Percentiles rank a stretch among this genome's conserved stretches.
Evolutionary conservation across 1,140 invertebrate species (phyloP).

Genomic region (Gryllus bimaculatus): DNA sequence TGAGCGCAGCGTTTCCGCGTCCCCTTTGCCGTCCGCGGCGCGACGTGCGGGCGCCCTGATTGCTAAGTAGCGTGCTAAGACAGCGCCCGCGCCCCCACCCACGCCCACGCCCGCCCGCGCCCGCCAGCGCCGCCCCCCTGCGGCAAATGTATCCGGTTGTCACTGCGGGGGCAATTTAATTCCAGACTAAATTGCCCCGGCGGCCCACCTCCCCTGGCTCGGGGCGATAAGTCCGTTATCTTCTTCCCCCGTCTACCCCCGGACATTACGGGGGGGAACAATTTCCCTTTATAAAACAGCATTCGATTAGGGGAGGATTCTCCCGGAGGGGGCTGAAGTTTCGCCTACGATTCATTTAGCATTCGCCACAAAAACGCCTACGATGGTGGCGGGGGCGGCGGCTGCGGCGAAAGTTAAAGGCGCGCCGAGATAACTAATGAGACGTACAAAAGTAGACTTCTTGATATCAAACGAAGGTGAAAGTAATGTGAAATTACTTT

Average conservation of each 20-base stretch:
- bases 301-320: not conserved
- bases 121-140: too few species aligned
- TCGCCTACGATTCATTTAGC: not conserved
- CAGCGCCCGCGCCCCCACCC: not conserved
- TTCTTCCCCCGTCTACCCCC: not conserved
- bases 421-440: too few species aligned
- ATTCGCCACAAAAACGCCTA: not conserved
- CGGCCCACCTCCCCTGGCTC: not conserved
- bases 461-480: too few species aligned
- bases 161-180: constrained; percentile 1
- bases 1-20: not conserved
- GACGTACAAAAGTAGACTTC: too few species aligned
- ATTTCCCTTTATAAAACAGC: constrained; percentile 5
- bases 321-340: not conserved
- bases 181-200: not conserved
- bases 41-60: not conserved
- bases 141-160: not conserved
- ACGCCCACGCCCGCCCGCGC: too few species aligned
- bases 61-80: not conserved
- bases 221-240: not conserved
- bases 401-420: too few species aligned
- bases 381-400: not conserved
- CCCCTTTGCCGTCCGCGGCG: too few species aligned
- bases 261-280: not conserved
- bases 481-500: too few species aligned